Percentiles rank a stretch among this genome's conserved stretches.
Evolutionary conservation across 1,140 invertebrate species (phyloP).

Genomic region (Ctenoplectra terminalis): DNA sequence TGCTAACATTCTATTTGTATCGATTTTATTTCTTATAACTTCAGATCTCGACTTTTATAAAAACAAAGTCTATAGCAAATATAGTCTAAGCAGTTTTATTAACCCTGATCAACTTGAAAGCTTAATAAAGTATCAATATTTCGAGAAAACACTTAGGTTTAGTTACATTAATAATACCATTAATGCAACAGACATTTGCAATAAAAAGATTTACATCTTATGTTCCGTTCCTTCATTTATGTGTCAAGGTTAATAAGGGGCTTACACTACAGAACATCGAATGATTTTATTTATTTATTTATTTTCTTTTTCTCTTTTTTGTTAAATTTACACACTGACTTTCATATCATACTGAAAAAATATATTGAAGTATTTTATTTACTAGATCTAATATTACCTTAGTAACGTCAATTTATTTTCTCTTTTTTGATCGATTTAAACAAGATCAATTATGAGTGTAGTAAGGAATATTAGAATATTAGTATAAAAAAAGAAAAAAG

Average conservation of each 20-base stretch:
- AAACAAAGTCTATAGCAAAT: constrained; percentile 11
- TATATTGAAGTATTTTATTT: constrained; percentile 40
- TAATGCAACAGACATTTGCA: neutral
- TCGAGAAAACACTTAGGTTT: neutral
- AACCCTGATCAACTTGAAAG: constrained; percentile 10
- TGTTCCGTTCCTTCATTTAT: neutral
- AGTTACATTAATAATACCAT: neutral
- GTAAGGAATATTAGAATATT: constrained; percentile 19
- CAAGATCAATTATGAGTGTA: constrained; percentile 7
- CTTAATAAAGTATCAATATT: neutral
- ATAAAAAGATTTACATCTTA: neutral
- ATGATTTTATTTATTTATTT: constrained; percentile 39
- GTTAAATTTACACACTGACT: constrained; percentile 5
- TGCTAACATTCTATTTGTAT: constrained; percentile 18
- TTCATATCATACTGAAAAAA: constrained; percentile 19
- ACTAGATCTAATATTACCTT: neutral
- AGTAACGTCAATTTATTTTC: constrained; percentile 5
- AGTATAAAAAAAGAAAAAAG: constrained; percentile 28
- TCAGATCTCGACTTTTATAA: constrained; percentile 35
- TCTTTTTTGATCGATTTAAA: neutral
- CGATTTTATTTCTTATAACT: constrained; percentile 33
- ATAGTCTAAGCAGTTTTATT: constrained; percentile 40
- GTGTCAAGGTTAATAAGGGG: constrained; percentile 26
- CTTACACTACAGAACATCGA: constrained; percentile 35
- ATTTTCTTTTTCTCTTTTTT: neutral